A percentile compares a stretch with the other conserved stretches of the same genome.
Conservation (phyloP, 2,888 invertebrate genomes). For the Agelastica alni region DNA sequence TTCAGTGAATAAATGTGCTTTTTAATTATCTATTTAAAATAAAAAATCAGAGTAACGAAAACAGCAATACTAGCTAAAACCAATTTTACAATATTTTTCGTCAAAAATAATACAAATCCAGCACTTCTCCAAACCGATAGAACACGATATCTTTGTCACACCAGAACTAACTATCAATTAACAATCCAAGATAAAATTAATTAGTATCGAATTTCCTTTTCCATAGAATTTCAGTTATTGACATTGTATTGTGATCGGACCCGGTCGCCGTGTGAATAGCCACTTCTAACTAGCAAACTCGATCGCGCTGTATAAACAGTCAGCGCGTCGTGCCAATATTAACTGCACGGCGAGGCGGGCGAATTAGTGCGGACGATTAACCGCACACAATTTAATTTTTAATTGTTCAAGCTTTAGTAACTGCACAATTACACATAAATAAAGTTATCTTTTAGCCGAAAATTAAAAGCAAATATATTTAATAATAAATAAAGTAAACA, state of each 20-base stretch:
- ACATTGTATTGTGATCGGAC: constrained; percentile 15
- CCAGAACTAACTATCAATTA: constrained; percentile 1
- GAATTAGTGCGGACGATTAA: background rate
- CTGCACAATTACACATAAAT: no score
- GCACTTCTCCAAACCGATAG: background rate
- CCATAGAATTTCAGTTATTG: constrained; percentile 17
- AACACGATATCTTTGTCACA: background rate
- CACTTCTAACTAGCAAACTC: constrained; percentile 27
- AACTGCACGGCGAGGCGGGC: constrained; percentile 19
- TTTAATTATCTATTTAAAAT: no score
- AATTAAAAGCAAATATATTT: no score
- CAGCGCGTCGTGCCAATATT: constrained; percentile 35
- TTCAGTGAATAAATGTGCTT: no score
- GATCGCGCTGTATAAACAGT: constrained; percentile 39
- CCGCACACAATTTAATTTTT: background rate
- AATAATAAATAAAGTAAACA: no score
- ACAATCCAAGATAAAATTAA: constrained; percentile 4
- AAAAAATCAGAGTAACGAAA: no score
- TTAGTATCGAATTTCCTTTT: constrained; percentile 15
- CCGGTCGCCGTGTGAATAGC: constrained; percentile 22
- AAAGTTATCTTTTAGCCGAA: no score
- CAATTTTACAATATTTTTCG: no score
- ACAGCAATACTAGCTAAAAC: no score
- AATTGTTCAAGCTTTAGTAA: background rate
- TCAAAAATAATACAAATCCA: no score